Conservation (phyloP, 92 coral and sea anemone genomes). For the Epizoanthus illoricatus region DNA sequence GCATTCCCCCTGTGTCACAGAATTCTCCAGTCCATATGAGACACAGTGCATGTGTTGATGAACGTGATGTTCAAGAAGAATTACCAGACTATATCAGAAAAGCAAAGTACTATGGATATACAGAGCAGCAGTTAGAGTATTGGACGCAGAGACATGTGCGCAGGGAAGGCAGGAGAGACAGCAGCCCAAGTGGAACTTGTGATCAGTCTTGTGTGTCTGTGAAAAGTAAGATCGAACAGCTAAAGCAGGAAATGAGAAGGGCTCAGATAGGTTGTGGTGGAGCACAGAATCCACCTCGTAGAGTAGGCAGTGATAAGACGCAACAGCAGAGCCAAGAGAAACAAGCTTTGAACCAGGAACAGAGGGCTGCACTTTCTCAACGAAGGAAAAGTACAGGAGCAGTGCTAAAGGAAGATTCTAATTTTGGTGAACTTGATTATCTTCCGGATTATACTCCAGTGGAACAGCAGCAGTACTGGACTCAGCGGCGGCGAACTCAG, state of each 20-base stretch:
- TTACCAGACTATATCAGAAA: constrained; percentile 26
- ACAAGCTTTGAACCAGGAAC: constrained; percentile 28
- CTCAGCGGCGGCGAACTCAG: constrained; percentile 32
- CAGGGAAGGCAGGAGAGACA: constrained; percentile 20
- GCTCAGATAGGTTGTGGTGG: constrained; percentile 12
- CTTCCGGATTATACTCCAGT: constrained; percentile 39
- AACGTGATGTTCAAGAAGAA: background rate
- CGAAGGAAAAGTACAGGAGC: constrained; percentile 39
- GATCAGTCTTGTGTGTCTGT: constrained; percentile 13
- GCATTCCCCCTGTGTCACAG: background rate
- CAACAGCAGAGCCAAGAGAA: constrained; percentile 35
- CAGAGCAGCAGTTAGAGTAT: constrained; percentile 34
- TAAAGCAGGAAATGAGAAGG: constrained; percentile 39
- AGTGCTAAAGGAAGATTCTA: constrained; percentile 7
- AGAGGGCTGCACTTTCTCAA: background rate
- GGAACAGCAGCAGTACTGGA: constrained; percentile 40
- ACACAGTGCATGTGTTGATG: background rate
- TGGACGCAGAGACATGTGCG: constrained; percentile 36
- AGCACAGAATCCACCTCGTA: constrained; percentile 22
- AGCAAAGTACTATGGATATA: constrained; percentile 33
- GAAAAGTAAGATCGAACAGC: constrained; percentile 32
- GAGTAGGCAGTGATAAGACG: constrained; percentile 38
- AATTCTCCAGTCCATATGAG: constrained; percentile 5
- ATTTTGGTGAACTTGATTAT: constrained; percentile 29
- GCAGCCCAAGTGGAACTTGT: constrained; percentile 1